Evolutionary conservation across 92 coral and sea anemone genomes (phyloP).

Genomic region (Zoanthus gigantus): DNA sequence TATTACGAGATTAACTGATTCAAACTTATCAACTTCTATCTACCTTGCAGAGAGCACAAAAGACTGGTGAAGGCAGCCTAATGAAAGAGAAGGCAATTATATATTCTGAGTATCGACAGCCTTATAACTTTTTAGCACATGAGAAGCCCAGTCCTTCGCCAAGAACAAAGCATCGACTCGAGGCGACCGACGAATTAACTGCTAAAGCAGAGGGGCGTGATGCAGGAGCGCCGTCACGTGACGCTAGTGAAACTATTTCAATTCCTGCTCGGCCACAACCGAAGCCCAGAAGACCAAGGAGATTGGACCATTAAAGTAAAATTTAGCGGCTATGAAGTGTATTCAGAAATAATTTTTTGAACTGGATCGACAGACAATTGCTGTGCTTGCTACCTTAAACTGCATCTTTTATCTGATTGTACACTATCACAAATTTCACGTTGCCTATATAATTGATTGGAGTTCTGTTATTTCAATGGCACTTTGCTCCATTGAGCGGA

Average conservation of each 20-base stretch:
- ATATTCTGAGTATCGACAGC: constrained; percentile 95
- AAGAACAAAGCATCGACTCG: constrained; percentile 36
- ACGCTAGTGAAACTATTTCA: constrained; percentile 7
- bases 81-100: constrained; percentile 95
- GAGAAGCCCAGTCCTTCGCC: constrained; percentile 68
- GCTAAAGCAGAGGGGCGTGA: not conserved
- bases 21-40: constrained; percentile 43
- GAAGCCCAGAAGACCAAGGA: constrained; percentile 17
- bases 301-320: constrained; percentile 14
- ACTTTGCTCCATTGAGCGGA: too few relatives aligned
- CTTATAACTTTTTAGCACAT: constrained; percentile 90
- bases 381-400: too few relatives aligned
- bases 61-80: constrained; percentile 73
- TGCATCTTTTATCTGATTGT: too few relatives aligned
- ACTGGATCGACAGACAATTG: too few relatives aligned
- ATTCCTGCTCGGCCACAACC: constrained; percentile 30
- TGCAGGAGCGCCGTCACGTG: constrained; percentile 4
- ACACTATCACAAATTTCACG: too few relatives aligned
- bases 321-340: not conserved
- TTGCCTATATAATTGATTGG: too few relatives aligned
- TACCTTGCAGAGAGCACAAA: constrained; percentile 71
- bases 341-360: not conserved
- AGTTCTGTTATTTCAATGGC: too few relatives aligned
- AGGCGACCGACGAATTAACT: constrained; percentile 34
- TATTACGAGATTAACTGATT: not conserved